Evolutionary conservation across 2,888 invertebrate genomes (phyloP), one percentile per base, ranked within the genome.

Genomic region (Patella pellucida): DNA sequence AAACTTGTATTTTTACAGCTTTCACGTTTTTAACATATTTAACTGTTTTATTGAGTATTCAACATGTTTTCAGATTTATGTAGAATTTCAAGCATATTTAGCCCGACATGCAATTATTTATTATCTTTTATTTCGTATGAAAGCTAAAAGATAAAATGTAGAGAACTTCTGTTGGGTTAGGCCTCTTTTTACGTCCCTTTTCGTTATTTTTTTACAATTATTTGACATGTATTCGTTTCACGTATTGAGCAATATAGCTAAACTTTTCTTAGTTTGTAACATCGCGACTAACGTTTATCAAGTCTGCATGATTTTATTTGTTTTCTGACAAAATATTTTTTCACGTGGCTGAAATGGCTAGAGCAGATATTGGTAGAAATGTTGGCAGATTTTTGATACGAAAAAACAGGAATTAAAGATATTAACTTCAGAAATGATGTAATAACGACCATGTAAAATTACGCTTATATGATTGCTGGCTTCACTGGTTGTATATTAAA

Each of bases 331-430:
- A 62, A 62, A 62, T 62, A 62, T 62, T 62, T 62, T 62, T 62
- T 62, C 62, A 62, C 62, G 62, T 62, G 62, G 62, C 62, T 62
- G 62, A 62, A 62, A 62, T 62, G 62, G 62, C 62, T 23, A 23
- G 62, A 62, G 62, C 62, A 62, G 62, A 62, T 62, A 62, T 62
- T 62, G 62, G 62, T 62, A 23, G 62, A 62, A 62, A 62, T 62
- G 19, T 41, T 62, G 62, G 23, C 62, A 62, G 62, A 62, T 62
- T 62, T 62, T 62, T 62, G 62, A 62, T 62, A 23, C 62, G 62
- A 23, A 23, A 62, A 62, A 62, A 62, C 62, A 62, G 62, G 23
- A 62, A 19, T 62, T 23, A 62, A 19, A 23, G 23, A 19, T 62
- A 62, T 62, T 62, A 62, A 62, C 19, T 62, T 9, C 19, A 23